Evolutionary conservation across 2,113 vertebrate species (phyloP), one percentile per base, ranked within the genome.

Genomic region (Myrmecobius fasciatus): DNA sequence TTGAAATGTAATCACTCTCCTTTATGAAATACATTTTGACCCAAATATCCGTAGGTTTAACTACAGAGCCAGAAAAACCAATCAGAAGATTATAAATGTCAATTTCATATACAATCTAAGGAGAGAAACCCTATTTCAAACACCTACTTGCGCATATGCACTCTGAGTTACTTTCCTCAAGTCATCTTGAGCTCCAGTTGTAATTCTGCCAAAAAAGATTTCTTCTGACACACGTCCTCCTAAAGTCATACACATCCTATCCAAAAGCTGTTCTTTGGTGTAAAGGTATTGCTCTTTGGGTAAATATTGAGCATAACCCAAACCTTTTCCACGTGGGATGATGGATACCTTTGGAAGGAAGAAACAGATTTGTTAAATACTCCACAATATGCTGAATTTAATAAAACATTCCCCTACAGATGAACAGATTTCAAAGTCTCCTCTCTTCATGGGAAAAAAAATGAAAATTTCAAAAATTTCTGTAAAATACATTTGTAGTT

Each of bases 211-310:
- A 0, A 99, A 99, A 98, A 99, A 99, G 98, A 99, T 99, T 97
- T 99, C 99, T 97, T 99, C 99, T 0, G 99, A 98, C 17, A 99
- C 99, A 0, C 99, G 99, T 0, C 99, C 99, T 0, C 99, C 99
- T 93, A 99, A 98, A 0, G 99, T 99, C 99, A 99, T 99, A 93
- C 99, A 99, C 99, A 99, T 99, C 60, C 99, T 98, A 98, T 99
- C 99, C 97, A 99, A 97, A n/a, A 99, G 99, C 98, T 99, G 99
- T 98, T 99, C 99, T 93, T 98, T 99, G 95, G 99, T 99, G 94
- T 99, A 99, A 54, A 99, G 98, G 96, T 99, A 99, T 96, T 99
- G 99, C 89, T 99, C 99, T 96, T 98, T 99, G 36, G 99, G 99
- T 60, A 99, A 98, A 97, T 99, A 99, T 98, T 99, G 99, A 60